Conservation (phyloP, 2,113 vertebrate genomes). For the Tinamus guttatus region DNA sequence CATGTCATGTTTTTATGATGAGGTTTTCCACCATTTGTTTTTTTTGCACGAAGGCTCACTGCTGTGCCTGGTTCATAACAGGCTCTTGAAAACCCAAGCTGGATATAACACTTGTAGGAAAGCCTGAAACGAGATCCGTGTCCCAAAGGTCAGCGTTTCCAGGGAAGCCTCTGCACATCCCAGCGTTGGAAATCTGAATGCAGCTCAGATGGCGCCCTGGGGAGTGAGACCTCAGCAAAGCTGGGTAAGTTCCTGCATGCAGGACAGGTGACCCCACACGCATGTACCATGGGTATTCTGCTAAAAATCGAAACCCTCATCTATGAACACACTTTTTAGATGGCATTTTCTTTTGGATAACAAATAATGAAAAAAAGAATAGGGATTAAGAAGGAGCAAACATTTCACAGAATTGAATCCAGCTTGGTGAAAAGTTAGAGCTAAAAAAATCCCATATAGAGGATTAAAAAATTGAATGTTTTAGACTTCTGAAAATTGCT, state of each 20-base stretch:
- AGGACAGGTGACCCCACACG: neutral
- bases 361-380: neutral
- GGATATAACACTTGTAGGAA: neutral
- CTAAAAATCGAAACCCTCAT: neutral
- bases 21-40: neutral
- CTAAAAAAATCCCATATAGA: neutral
- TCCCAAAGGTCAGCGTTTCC: neutral
- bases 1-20: neutral
- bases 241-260: fast-evolving
- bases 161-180: neutral
- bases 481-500: neutral
- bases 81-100: neutral
- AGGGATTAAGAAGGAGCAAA: neutral
- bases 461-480: neutral
- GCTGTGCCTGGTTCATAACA: neutral
- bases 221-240: neutral
- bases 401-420: neutral
- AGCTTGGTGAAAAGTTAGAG: neutral
- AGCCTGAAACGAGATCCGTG: neutral
- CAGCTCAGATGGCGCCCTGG: fast-evolving
- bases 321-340: neutral
- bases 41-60: neutral
- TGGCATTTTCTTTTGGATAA: neutral
- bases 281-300: neutral
- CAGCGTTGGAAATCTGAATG: neutral